Percentiles rank a stretch among this genome's conserved stretches.
Evolutionary conservation across 2,797 vertebrate species (phyloP).

Genomic region (Microhierax caerulescens): DNA sequence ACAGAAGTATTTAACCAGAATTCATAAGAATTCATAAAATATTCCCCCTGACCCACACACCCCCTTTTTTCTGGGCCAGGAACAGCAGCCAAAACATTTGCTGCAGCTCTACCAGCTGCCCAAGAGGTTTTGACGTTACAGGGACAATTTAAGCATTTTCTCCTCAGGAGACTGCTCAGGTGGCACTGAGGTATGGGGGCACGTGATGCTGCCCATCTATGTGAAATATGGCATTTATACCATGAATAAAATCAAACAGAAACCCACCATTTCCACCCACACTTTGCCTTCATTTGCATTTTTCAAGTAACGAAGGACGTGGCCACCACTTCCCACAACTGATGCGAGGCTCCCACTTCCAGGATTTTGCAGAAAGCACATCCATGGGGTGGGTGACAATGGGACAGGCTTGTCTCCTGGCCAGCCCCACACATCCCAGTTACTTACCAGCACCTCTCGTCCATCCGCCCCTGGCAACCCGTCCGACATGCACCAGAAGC

Average conservation of each 20-base stretch:
- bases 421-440: neutral
- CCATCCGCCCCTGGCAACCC: neutral
- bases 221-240: fast-evolving
- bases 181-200: too few species aligned
- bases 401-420: neutral
- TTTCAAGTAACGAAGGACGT: neutral
- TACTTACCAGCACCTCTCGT: neutral
- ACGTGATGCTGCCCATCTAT: too few species aligned
- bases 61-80: neutral
- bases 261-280: neutral
- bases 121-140: fast-evolving
- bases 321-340: fast-evolving
- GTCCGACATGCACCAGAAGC: neutral
- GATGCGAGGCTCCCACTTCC: neutral
- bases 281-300: neutral
- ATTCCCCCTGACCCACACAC: neutral
- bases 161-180: neutral
- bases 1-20: neutral
- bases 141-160: neutral
- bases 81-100: neutral
- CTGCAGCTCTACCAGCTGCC: neutral
- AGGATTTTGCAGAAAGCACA: neutral
- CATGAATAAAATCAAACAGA: neutral
- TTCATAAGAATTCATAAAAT: neutral
- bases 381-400: neutral